Conservation (phyloP, 2,113 vertebrate species). For the Zosterops hypoxanthus region DNA sequence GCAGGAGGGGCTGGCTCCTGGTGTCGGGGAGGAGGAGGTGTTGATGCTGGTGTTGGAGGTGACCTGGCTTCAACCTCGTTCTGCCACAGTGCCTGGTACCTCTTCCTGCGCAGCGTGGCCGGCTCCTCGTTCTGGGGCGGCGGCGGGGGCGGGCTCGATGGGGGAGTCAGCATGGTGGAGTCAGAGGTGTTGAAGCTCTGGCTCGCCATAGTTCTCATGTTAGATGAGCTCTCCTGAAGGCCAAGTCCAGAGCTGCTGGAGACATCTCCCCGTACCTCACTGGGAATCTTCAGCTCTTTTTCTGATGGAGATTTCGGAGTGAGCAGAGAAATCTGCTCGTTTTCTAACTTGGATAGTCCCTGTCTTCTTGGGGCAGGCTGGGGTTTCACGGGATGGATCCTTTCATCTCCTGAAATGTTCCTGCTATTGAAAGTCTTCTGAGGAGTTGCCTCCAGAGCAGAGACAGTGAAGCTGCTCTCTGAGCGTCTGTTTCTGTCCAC, state of each 20-base stretch:
- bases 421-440: conserved; percentile 71
- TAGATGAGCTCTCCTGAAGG: conserved; percentile 86
- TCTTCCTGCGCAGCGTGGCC: conserved; percentile 81
- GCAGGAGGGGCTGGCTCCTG: conserved; percentile 22
- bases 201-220: conserved; percentile 83
- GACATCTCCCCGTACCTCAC: conserved; percentile 80
- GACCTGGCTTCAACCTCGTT: conserved; percentile 66
- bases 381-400: conserved; percentile 67
- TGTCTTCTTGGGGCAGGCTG: conserved; percentile 78
- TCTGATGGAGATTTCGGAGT: conserved; percentile 79
- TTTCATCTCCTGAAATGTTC: conserved; percentile 73
- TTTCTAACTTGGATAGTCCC: conserved; percentile 79
- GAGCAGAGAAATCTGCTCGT: conserved; percentile 74
- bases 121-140: conserved; percentile 91
- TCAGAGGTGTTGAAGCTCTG: conserved; percentile 91
- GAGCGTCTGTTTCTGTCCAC: conserved; percentile 80
- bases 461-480: conserved; percentile 69
- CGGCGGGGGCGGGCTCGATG: conserved; percentile 92
- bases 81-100: conserved; percentile 76
- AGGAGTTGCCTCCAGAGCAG: conserved; percentile 60
- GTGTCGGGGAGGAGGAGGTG: neutral
- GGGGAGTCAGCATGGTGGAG: conserved; percentile 93
- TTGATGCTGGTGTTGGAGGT: conserved; percentile 25
- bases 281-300: conserved; percentile 72
- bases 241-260: conserved; percentile 92